phyloP scores from a whole-genome alignment of 2,113 vertebrate genomes.

The Aptenodytes forsteri region DNA sequence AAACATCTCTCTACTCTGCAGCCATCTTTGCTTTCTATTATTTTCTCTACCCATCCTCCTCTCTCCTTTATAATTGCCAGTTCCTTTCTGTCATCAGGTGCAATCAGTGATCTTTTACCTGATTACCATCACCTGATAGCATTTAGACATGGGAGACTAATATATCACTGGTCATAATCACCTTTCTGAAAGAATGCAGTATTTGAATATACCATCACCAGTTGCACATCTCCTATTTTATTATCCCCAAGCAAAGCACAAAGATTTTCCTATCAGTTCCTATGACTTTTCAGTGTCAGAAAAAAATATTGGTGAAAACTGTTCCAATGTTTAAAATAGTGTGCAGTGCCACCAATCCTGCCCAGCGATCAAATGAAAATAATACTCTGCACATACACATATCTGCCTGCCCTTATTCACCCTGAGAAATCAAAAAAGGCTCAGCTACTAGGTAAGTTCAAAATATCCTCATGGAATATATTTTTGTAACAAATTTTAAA shows the following conservation, averaged over 20 bases:
- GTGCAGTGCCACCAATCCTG: not conserved
- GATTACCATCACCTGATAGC: not conserved
- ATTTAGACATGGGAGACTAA: not conserved
- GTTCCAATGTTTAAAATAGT: not conserved
- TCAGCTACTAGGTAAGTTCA: not conserved
- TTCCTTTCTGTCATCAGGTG: not conserved
- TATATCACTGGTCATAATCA: not conserved
- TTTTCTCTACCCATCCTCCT: not conserved
- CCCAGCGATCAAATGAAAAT: not conserved
- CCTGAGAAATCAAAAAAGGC: not conserved
- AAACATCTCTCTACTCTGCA: not conserved
- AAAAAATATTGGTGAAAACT: not conserved
- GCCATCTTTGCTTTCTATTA: not conserved
- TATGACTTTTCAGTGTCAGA: not conserved
- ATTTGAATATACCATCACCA: not conserved
- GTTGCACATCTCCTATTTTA: not conserved
- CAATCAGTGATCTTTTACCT: not conserved
- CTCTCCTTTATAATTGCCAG: not conserved
- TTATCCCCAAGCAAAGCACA: not conserved
- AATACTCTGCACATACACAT: fast-evolving
- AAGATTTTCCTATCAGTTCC: not conserved
- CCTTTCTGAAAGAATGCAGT: not conserved
- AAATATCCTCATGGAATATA: not conserved
- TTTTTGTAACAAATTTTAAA: not conserved
- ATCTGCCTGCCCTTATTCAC: not conserved